A percentile compares a stretch with the other conserved stretches of the same genome.
phyloP scores from a whole-genome alignment of 2,113 vertebrate genomes.

The Chaetura pelagica region DNA sequence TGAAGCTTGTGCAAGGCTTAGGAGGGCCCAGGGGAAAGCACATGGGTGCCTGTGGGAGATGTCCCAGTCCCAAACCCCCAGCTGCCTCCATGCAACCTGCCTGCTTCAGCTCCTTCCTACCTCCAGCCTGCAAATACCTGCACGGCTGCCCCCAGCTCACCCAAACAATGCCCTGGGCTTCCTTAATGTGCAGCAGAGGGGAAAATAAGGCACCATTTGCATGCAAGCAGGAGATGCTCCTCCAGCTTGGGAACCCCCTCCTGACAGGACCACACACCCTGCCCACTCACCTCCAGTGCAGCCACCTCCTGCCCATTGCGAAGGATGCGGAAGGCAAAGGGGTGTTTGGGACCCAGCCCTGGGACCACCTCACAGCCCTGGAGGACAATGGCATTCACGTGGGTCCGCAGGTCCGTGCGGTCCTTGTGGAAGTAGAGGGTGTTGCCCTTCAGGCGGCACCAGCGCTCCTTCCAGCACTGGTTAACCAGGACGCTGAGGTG shows the following conservation, averaged over 20 bases:
- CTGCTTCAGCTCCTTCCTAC: neutral
- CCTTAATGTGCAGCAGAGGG: rapidly evolving
- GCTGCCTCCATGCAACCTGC: neutral
- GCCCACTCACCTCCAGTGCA: constrained; percentile 85
- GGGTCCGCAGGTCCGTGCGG: constrained; percentile 81
- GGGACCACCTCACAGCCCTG: constrained; percentile 88
- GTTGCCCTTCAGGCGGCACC: constrained; percentile 88
- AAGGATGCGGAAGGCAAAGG: constrained; percentile 93
- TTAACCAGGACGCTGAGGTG: constrained; percentile 89
- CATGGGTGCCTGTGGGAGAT: rapidly evolving
- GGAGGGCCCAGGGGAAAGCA: neutral
- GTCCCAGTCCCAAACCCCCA: neutral
- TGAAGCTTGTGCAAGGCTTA: rapidly evolving
- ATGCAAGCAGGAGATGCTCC: rapidly evolving
- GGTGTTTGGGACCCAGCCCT: constrained; percentile 91
- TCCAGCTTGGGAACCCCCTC: neutral
- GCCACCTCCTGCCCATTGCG: constrained; percentile 83
- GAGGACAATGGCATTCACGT: constrained; percentile 82
- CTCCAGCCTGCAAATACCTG: neutral
- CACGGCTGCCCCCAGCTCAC: rapidly evolving
- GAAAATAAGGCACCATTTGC: neutral
- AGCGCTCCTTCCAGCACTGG: constrained; percentile 92
- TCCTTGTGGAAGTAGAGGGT: constrained; percentile 91
- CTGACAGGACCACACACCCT: rapidly evolving
- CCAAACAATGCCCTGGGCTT: neutral